These are phyloP conservation scores for Temnothorax longispinosus DNA, from an alignment of 1,140 invertebrate genomes.

Conservation along the genomic window DNA sequence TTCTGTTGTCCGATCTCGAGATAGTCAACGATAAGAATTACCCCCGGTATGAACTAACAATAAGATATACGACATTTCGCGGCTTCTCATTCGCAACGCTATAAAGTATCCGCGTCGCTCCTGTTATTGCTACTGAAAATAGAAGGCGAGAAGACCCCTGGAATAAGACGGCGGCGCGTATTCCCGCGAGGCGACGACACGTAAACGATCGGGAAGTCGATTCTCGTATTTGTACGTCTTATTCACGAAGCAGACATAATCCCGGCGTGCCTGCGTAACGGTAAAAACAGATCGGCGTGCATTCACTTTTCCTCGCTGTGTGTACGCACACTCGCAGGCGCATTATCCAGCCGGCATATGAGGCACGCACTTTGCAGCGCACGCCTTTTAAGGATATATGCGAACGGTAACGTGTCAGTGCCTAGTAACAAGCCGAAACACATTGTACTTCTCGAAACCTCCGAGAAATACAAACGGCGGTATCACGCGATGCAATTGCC, in stretches of 20 bases:
- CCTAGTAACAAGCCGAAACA: slow-evolving; percentile 19
- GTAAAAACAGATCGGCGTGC: slow-evolving; percentile 75
- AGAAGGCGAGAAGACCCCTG: neutral
- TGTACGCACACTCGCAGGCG: neutral
- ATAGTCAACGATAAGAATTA: neutral
- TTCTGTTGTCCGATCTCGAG: neutral
- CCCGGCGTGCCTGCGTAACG: slow-evolving; percentile 70
- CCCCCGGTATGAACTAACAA: neutral
- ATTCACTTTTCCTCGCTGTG: slow-evolving; percentile 70
- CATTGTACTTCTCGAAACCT: neutral
- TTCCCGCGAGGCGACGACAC: slow-evolving; percentile 48
- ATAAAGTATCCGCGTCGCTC: neutral
- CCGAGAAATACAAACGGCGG: neutral
- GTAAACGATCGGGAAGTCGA: slow-evolving; percentile 64
- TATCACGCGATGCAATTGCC: neutral
- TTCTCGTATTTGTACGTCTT: slow-evolving; percentile 70
- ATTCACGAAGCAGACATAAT: slow-evolving; percentile 73
- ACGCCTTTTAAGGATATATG: slow-evolving; percentile 57
- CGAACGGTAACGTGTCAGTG: neutral
- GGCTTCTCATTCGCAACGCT: neutral
- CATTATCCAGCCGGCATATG: slow-evolving; percentile 37
- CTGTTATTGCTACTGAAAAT: slow-evolving; percentile 34
- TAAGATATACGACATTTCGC: neutral
- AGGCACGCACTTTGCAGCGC: slow-evolving; percentile 61
- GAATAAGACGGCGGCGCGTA: neutral